Evolutionary conservation across 1,140 invertebrate species (phyloP).

Genomic region (Lucilia sericata): DNA sequence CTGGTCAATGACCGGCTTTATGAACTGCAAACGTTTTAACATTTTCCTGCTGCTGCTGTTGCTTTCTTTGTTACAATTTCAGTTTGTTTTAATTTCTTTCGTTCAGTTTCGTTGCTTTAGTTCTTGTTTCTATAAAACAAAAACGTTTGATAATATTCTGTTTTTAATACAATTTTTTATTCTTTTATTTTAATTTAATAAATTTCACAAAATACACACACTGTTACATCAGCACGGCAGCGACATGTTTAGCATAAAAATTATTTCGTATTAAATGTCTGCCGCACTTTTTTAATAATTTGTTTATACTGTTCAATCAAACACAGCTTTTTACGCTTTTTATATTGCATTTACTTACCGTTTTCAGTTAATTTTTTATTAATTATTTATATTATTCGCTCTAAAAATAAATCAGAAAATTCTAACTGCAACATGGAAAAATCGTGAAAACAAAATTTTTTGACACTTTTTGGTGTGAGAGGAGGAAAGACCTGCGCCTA

Average conservation of each 20-base stretch:
- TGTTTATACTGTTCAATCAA: neutral
- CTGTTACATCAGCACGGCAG: slow-evolving; percentile 34
- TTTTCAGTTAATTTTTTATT: neutral
- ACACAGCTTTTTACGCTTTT: neutral
- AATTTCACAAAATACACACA: slow-evolving; percentile 38
- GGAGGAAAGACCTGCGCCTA: neutral
- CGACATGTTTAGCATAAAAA: slow-evolving; percentile 8
- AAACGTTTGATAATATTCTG: neutral
- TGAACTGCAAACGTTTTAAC: slow-evolving; percentile 32
- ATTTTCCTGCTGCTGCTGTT: neutral
- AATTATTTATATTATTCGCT: neutral
- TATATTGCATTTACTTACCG: slow-evolving; percentile 1
- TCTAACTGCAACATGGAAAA: slow-evolving; percentile 23
- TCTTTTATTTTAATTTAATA: neutral
- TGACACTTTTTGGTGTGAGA: neutral
- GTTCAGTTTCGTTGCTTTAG: neutral
- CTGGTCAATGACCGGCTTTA: slow-evolving; percentile 34
- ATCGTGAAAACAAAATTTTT: slow-evolving; percentile 9
- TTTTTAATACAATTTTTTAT: neutral
- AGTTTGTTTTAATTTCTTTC: neutral
- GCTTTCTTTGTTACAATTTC: neutral
- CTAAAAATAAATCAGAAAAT: slow-evolving; percentile 3
- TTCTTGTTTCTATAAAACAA: slow-evolving; percentile 38
- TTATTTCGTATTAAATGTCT: neutral
- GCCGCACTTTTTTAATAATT: neutral